Base-by-base conservation (phyloP, 2,113 vertebrate genomes). In the Prionailurus viverrinus region DNA sequence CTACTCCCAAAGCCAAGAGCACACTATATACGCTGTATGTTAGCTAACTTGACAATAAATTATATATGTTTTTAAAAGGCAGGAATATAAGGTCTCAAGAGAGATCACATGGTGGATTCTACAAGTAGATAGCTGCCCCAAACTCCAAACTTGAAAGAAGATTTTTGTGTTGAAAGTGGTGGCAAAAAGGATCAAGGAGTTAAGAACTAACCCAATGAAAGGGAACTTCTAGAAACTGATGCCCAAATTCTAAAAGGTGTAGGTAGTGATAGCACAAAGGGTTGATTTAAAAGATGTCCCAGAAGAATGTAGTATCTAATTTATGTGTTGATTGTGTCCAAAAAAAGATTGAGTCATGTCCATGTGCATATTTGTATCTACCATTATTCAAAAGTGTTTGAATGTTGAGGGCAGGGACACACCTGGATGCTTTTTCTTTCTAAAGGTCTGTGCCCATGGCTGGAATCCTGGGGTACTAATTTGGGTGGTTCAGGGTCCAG, bases 221-320 rank as follows among this genome's bases (percentile, higher is more conserved):
- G 45, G 39, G 61, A 94, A 68, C 36, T 45, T 88, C 29, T 71
- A 87, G 81, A 97, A 95, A 69, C 3, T 27, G 55, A 83, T 48
- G n/a, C 18, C 29, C 29, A 23, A 63, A 10, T 48, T 69, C 68
- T 69, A 63, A 53, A 83, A 86, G 48, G 55, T 66, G 11, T 68
- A 81, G 39, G 53, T 51, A 81, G 63, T 39, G 36, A 90, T 4
- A 66, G 68, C 31, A 55, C 55, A 58, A 73, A 86, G 51, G 14
- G 66, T 41, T 36, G 18, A 94, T 25, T 80, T 39, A 45, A 96
- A 45, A 55, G 10, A 69, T 29, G 2, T 61, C 19, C 45, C 21
- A 21, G 41, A 45, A 81, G 21, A 65, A 65, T 18, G 2, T 11
- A 79, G 73, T 19, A 15, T 29, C 19, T 63, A 33, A 88, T 53